Percentiles rank a stretch among this genome's conserved stretches.
phyloP scores from a whole-genome alignment of 30 jellyfish, hydroid and myxozoan species.

The Thelohanellus kitauei region DNA sequence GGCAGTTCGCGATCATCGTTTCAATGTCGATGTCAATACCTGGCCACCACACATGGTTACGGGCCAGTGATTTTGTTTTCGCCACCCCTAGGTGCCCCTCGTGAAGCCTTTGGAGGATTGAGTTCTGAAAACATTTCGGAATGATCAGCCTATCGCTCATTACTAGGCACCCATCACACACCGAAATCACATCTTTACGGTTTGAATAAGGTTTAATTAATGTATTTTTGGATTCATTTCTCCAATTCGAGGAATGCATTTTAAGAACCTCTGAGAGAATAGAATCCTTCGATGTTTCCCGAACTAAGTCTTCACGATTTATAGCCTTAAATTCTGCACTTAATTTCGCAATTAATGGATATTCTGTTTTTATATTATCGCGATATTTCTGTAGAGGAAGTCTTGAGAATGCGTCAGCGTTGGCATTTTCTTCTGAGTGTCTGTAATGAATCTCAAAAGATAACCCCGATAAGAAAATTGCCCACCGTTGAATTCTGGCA shows the following conservation, averaged over 20 bases:
- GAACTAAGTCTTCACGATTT: too few species aligned
- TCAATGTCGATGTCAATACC: not conserved
- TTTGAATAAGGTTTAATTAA: too few species aligned
- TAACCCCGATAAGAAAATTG: slow-evolving; percentile 5
- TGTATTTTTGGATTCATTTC: too few species aligned
- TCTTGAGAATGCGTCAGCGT: slow-evolving; percentile 6
- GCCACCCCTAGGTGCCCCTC: not conserved
- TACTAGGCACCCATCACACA: not conserved
- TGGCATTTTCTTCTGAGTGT: slow-evolving; percentile 1
- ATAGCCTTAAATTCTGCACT: too few species aligned
- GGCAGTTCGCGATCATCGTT: not conserved
- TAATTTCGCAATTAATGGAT: too few species aligned
- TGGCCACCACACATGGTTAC: not conserved
- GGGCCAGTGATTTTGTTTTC: not conserved
- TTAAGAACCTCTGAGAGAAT: too few species aligned
- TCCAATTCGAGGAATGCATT: too few species aligned
- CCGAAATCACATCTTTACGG: not conserved
- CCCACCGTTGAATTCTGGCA: slow-evolving; percentile 18
- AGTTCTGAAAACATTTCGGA: not conserved
- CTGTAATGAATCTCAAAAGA: not conserved
- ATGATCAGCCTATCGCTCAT: not conserved
- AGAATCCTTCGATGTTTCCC: too few species aligned
- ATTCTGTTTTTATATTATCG: too few species aligned
- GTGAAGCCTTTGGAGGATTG: not conserved
- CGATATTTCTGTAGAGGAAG: slow-evolving; percentile 1